phyloP scores from a whole-genome alignment of 2,888 invertebrate species.

The Epinotia demarniana region DNA sequence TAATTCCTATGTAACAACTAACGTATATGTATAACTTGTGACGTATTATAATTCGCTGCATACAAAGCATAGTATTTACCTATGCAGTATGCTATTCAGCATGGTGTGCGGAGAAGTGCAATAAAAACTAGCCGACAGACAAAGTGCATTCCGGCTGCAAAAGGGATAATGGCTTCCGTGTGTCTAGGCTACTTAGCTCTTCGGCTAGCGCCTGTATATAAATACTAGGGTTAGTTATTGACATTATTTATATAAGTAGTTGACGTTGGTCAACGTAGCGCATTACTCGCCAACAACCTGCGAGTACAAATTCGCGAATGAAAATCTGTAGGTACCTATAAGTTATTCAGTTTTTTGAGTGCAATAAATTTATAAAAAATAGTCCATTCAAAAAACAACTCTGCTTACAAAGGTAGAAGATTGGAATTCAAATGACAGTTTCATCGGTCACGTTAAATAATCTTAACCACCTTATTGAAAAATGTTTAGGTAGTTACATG shows the following conservation, averaged over 20 bases:
- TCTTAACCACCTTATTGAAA: too few relatives aligned
- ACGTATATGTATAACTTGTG: neutral
- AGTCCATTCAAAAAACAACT: too few relatives aligned
- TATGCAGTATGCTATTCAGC: conserved; percentile 4
- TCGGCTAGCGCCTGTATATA: neutral
- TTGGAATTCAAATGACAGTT: too few relatives aligned
- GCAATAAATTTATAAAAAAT: too few relatives aligned
- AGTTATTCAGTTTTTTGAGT: neutral
- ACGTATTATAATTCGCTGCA: neutral
- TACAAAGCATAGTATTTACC: conserved; percentile 5
- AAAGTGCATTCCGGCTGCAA: conserved; percentile 37
- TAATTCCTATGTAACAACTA: neutral
- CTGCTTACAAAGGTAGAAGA: too few relatives aligned
- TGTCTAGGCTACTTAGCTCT: conserved; percentile 1
- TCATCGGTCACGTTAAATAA: too few relatives aligned
- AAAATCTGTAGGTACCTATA: too few relatives aligned
- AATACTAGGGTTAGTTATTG: neutral
- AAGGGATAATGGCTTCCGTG: conserved; percentile 35
- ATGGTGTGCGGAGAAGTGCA: conserved; percentile 8
- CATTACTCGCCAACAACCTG: too few relatives aligned
- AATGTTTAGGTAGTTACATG: too few relatives aligned
- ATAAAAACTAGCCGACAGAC: conserved; percentile 15
- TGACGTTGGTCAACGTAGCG: too few relatives aligned
- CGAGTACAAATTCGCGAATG: too few relatives aligned
- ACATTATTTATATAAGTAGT: too few relatives aligned